phyloP scores from a whole-genome alignment of 2,113 vertebrate genomes.

The Zosterops hypoxanthus region DNA sequence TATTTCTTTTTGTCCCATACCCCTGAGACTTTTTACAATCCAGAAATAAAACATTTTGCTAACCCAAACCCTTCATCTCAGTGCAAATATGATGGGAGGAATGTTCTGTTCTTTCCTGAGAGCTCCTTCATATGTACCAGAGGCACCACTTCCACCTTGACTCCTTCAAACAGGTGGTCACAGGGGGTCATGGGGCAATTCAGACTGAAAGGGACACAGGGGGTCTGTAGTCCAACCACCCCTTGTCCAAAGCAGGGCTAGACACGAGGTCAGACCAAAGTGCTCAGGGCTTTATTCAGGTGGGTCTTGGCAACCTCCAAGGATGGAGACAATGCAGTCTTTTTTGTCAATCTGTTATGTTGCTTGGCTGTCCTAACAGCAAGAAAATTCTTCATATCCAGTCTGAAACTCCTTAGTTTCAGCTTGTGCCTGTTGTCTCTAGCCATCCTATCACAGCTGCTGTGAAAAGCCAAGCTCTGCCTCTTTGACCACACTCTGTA shows the following conservation, averaged over 20 bases:
- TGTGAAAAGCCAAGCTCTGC: neutral
- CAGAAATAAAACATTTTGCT: neutral
- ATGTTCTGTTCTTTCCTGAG: neutral
- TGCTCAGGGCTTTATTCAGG: neutral
- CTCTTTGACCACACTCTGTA: accelerated
- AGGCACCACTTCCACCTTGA: neutral
- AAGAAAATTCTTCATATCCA: neutral
- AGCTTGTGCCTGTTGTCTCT: neutral
- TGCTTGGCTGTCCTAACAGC: neutral
- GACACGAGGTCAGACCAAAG: neutral
- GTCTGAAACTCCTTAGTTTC: neutral
- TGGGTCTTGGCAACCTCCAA: neutral
- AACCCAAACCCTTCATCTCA: neutral
- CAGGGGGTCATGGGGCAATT: neutral
- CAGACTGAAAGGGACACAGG: neutral
- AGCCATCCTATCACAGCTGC: accelerated
- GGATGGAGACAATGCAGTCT: neutral
- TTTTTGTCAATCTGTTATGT: neutral
- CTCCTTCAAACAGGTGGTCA: neutral
- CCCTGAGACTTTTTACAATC: neutral
- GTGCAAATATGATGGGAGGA: neutral
- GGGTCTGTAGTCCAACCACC: neutral
- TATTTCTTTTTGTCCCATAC: neutral
- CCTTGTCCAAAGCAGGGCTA: neutral
- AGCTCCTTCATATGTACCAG: neutral